Evolutionary conservation across 2,113 vertebrate species (phyloP).

Genomic region (Emberiza fucata): DNA sequence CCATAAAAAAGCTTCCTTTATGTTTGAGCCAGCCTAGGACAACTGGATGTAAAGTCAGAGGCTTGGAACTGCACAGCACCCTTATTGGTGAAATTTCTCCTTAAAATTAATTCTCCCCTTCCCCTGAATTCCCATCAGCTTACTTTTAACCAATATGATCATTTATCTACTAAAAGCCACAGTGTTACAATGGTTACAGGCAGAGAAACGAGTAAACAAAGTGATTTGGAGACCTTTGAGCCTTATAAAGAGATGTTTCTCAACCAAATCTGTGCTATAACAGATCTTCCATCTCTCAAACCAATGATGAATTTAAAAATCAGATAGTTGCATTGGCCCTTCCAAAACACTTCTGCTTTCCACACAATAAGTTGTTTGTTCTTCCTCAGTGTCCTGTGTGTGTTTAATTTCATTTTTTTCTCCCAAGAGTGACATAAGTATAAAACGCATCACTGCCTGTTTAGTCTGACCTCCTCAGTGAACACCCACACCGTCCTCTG

Average conservation of each 20-base stretch:
- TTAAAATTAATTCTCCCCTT: not conserved
- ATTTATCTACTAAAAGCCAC: not conserved
- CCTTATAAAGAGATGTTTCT: not conserved
- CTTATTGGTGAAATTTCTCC: not conserved
- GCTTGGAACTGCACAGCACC: not conserved
- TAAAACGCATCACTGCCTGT: conserved; percentile 66
- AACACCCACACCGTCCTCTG: conserved; percentile 61
- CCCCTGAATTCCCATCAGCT: not conserved
- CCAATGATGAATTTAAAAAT: conserved; percentile 1
- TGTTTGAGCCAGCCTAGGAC: not conserved
- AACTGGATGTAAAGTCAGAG: not conserved
- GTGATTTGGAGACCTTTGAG: conserved; percentile 31
- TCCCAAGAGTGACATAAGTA: conserved; percentile 64
- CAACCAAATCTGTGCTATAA: not conserved
- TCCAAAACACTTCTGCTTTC: conserved; percentile 22
- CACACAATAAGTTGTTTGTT: conserved; percentile 69
- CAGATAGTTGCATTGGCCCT: not conserved
- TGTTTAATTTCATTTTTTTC: conserved; percentile 66
- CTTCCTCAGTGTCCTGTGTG: conserved; percentile 35
- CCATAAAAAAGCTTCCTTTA: not conserved
- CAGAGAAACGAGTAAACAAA: not conserved
- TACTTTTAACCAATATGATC: not conserved
- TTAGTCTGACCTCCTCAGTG: conserved; percentile 68
- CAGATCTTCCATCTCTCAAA: conserved; percentile 4
- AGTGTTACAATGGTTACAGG: not conserved